Percentiles rank a stretch among this genome's conserved stretches.
Conservation (phyloP, 2,888 invertebrate species). For the Loripinus fragilis region DNA sequence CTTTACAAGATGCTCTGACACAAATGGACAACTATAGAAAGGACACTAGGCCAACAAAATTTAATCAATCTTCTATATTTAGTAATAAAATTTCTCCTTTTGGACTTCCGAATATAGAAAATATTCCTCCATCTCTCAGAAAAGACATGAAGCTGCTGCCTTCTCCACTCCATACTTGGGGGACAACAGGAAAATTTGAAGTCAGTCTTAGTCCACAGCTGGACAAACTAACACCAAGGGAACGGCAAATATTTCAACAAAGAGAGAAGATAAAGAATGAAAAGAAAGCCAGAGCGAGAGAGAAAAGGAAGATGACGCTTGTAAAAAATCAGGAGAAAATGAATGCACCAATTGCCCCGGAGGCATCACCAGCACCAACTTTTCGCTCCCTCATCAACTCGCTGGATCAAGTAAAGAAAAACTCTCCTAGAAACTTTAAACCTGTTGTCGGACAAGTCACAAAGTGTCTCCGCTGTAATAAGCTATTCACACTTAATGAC, state of each 20-base stretch:
- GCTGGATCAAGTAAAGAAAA: slow-evolving; percentile 63
- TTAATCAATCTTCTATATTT: slow-evolving; percentile 51
- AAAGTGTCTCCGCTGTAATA: slow-evolving; percentile 80
- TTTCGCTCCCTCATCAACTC: slow-evolving; percentile 65
- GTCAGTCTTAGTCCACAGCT: slow-evolving; percentile 41
- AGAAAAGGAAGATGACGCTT: slow-evolving; percentile 42
- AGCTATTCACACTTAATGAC: slow-evolving; percentile 76
- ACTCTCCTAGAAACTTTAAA: slow-evolving; percentile 46
- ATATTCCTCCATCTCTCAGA: slow-evolving; percentile 45
- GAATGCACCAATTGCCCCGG: not conserved
- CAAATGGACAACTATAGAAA: slow-evolving; percentile 72
- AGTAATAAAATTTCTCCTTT: slow-evolving; percentile 32
- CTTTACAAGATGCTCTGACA: slow-evolving; percentile 71
- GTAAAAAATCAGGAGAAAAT: slow-evolving; percentile 41
- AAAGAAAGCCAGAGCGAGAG: slow-evolving; percentile 49
- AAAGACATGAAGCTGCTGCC: slow-evolving; percentile 63
- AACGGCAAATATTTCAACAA: slow-evolving; percentile 38
- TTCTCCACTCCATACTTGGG: slow-evolving; percentile 59
- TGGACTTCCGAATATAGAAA: slow-evolving; percentile 40
- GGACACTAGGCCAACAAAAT: slow-evolving; percentile 48
- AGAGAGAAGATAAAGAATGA: slow-evolving; percentile 44
- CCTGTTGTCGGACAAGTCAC: slow-evolving; percentile 69
- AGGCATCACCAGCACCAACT: slow-evolving; percentile 52
- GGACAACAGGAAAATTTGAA: slow-evolving; percentile 52
- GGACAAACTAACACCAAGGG: slow-evolving; percentile 27